These are phyloP conservation scores for Prinia subflava DNA, from an alignment of 2,113 vertebrate species.

Conservation along the genomic window DNA sequence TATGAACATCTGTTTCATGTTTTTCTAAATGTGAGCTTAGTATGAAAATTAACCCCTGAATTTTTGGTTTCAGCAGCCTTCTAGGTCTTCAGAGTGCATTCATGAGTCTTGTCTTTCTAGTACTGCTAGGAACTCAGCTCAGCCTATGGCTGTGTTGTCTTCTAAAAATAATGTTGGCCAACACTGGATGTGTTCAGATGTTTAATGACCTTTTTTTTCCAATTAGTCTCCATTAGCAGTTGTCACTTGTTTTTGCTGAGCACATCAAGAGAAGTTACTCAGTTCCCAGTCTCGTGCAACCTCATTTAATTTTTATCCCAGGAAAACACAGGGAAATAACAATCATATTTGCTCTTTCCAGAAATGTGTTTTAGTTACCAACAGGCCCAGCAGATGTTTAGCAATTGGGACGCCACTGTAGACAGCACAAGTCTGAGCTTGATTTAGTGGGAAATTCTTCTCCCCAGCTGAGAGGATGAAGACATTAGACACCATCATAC, in stretches of 20 bases:
- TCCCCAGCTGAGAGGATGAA: background rate
- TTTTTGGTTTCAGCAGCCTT: constrained; percentile 38
- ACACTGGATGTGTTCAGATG: background rate
- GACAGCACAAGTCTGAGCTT: background rate
- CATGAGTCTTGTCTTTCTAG: background rate
- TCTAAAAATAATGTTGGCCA: background rate
- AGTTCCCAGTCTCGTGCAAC: background rate
- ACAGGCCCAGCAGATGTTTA: background rate
- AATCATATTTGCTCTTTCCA: background rate
- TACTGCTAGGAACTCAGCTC: background rate
- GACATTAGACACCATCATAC: background rate
- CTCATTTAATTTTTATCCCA: background rate
- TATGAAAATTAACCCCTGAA: constrained; percentile 64
- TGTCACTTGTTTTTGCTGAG: background rate
- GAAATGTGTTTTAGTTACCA: background rate
- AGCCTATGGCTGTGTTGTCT: background rate
- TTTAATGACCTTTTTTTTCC: background rate
- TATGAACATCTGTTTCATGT: constrained; percentile 73
- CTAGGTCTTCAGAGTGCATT: background rate
- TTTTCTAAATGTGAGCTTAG: constrained; percentile 63
- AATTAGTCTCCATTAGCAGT: background rate
- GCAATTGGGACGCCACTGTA: background rate
- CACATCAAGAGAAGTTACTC: background rate
- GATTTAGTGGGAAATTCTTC: background rate
- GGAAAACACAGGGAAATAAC: background rate